These are phyloP conservation scores for Andrena camellia DNA, from an alignment of 2,888 invertebrate species.

Conservation along the genomic window DNA sequence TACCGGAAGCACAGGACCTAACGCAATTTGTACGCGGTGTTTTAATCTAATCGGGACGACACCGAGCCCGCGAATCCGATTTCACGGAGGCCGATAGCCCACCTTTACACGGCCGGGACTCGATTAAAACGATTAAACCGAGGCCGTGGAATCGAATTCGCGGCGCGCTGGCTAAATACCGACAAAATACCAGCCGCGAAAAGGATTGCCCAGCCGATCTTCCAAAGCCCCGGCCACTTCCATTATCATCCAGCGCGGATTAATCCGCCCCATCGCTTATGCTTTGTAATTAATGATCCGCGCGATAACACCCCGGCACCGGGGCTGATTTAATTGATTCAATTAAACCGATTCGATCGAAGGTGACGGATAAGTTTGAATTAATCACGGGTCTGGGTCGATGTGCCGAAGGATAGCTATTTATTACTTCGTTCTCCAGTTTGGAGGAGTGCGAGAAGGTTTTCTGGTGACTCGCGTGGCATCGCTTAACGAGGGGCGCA, in stretches of 20 bases:
- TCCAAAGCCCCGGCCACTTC: slow-evolving; percentile 19
- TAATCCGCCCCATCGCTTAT: slow-evolving; percentile 62
- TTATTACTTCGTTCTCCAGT: too few species aligned
- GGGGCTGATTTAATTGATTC: slow-evolving; percentile 60
- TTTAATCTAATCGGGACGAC: slow-evolving; percentile 69
- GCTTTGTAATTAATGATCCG: slow-evolving; percentile 63
- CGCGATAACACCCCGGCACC: slow-evolving; percentile 33
- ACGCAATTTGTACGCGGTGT: slow-evolving; percentile 59
- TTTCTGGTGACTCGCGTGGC: too few species aligned
- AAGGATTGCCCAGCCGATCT: slow-evolving; percentile 43
- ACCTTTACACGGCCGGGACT: slow-evolving; percentile 50
- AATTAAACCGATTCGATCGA: slow-evolving; percentile 59
- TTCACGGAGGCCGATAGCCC: slow-evolving; percentile 46
- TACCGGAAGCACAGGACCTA: slow-evolving; percentile 36
- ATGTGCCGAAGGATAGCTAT: not conserved
- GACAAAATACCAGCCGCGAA: slow-evolving; percentile 59
- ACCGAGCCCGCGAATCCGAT: slow-evolving; percentile 68
- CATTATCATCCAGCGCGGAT: slow-evolving; percentile 31
- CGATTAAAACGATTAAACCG: slow-evolving; percentile 67
- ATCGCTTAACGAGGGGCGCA: not conserved
- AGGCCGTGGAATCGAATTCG: slow-evolving; percentile 60
- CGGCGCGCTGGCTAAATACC: slow-evolving; percentile 61
- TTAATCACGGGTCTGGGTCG: slow-evolving; percentile 24
- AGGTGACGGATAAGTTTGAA: slow-evolving; percentile 47
- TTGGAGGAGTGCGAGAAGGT: too few species aligned